Base-by-base conservation (phyloP, 2,888 invertebrate genomes). In the Tetragonisca angustula region DNA sequence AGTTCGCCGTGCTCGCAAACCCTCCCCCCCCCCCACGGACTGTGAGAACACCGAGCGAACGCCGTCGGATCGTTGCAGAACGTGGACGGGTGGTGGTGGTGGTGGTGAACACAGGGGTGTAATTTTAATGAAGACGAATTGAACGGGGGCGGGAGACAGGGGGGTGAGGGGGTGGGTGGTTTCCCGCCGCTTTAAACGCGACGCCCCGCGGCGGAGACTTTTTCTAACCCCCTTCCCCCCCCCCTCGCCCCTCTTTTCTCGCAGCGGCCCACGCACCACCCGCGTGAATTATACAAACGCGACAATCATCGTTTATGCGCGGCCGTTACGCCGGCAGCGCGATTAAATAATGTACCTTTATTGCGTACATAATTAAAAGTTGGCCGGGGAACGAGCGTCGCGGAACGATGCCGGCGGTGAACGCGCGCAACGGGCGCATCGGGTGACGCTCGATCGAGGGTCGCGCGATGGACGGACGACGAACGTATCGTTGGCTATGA, bases 291-390 rank as follows among this genome's bases (percentile, higher is more conserved):
- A 43, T 61, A 65, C 52, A 59, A 74, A 36, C 73, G n/a, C 69
- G 65, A 54, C 67, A 24, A 70, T 43, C 71, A 70, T 65, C 50
- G 56, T 76, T 80, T 70, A 76, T 76, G 69, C 67, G 72, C 32
- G 43, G 9, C n/a, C 59, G 65, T 68, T 72, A 43, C 75, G 68
- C 50, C 43, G 24, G 24, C 43, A n/a, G 50, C 32, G 27, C 71
- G 75, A 76, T 71, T 67, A 71, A 81, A 81, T 68, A 75, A 83
- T 71, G 81, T 81, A 54, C 49, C 71, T 75, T 81, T 75, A 56
- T 81, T 72, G 67, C 67, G 81, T 27, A 67, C 82, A 76, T 75
- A 71, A 81, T 81, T 81, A 81, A 82, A 75, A 80, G 74, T 80
- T 75, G 52, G 52, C 43, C 56, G 59, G 64, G 32, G 19, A 50